Percentiles rank a stretch among this genome's conserved stretches.
Evolutionary conservation across 2,797 vertebrate species (phyloP).

Genomic region (Sitta carolinensis): DNA sequence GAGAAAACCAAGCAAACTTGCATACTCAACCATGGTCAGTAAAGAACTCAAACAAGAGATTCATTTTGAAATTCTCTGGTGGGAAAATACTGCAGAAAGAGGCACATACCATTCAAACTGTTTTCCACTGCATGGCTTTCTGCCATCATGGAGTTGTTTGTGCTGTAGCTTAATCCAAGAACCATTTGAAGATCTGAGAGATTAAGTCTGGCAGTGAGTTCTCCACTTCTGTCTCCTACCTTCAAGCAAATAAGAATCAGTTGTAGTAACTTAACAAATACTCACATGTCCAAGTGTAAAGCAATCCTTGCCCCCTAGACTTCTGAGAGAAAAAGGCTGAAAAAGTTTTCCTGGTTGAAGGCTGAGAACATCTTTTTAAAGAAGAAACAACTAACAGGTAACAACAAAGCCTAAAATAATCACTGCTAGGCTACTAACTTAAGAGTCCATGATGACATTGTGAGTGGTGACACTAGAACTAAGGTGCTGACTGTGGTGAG

Average conservation of each 20-base stretch:
- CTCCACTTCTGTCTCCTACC: conserved; percentile 93
- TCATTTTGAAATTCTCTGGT: not conserved
- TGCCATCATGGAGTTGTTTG: conserved; percentile 87
- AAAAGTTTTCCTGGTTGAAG: not conserved
- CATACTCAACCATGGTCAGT: not conserved
- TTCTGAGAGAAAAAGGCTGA: not conserved
- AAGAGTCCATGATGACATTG: fast-evolving
- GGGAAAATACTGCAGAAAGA: not conserved
- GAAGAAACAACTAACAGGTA: not conserved
- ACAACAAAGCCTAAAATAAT: not conserved
- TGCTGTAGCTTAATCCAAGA: conserved; percentile 93
- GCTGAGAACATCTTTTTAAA: not conserved
- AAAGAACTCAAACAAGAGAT: not conserved
- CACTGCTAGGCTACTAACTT: not conserved
- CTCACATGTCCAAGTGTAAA: not conserved
- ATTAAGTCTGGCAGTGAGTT: conserved; percentile 94
- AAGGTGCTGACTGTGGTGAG: not conserved
- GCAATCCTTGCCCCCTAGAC: not conserved
- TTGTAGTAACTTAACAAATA: not conserved
- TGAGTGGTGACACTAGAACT: not conserved
- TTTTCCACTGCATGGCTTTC: conserved; percentile 84
- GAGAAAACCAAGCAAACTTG: not conserved
- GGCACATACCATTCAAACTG: conserved; percentile 80
- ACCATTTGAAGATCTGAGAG: conserved; percentile 96
- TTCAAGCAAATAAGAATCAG: conserved; percentile 64